Conservation (phyloP, 2,797 vertebrate species). For the Synaphobranchus kaupii region DNA sequence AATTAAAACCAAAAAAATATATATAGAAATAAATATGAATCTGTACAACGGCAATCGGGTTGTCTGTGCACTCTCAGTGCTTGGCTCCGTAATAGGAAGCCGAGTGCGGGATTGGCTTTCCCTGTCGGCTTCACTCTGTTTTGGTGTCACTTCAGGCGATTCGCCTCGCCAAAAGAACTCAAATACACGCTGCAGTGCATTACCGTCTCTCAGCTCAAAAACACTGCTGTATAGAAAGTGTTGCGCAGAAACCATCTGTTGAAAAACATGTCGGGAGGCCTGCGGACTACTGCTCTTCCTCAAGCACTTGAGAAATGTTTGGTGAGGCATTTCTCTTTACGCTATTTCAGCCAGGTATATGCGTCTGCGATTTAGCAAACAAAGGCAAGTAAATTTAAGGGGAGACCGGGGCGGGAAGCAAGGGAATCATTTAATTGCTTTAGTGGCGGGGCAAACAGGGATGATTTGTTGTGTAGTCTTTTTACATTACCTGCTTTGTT, state of each 20-base stretch:
- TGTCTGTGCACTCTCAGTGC: too few species aligned
- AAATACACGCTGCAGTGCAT: background rate
- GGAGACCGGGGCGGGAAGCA: background rate
- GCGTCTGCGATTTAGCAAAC: background rate
- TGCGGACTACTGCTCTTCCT: background rate
- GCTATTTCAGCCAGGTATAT: background rate
- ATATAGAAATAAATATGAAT: background rate
- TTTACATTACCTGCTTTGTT: background rate
- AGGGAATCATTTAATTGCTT: background rate
- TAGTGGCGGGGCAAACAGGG: background rate
- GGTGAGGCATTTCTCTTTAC: background rate
- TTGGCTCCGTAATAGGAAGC: background rate
- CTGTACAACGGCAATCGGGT: background rate
- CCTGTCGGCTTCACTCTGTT: background rate
- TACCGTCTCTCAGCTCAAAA: background rate
- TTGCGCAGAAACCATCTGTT: background rate
- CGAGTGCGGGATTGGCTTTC: background rate
- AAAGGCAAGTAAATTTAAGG: background rate
- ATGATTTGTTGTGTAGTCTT: background rate
- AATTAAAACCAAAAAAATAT: conserved; percentile 1
- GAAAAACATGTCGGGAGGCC: background rate
- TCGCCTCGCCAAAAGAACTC: background rate
- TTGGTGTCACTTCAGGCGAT: background rate
- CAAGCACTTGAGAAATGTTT: background rate
- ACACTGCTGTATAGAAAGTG: background rate